Evolutionary conservation across 1,140 invertebrate species (phyloP), one percentile per base, ranked within the genome.

Genomic region (Heliconius hewitsoni): DNA sequence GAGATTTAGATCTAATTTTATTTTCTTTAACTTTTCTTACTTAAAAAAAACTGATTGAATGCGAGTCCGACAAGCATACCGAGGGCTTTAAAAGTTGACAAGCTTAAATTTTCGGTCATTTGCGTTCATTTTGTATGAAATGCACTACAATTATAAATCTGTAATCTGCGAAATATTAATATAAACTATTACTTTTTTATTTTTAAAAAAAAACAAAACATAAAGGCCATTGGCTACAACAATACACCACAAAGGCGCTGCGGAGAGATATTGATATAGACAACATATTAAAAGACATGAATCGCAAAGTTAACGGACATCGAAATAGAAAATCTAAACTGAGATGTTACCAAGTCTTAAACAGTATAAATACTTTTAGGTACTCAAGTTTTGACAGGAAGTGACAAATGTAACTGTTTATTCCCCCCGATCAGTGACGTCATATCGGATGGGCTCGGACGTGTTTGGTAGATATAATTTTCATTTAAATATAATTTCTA

Each of bases 331-430:
- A 34, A 34, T 34, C 30, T 34, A 34, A 34, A 13, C 57, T 66
- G 6, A n/a, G 55, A 57, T n/a, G 6, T 57, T n/a, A 57, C n/a
- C 23, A 60, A 11, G n/a, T 18, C 71, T 13, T 30, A 78, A 23
- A 78, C 37, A 70, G 72, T 16, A 74, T 52, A 66, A 34, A 78
- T 70, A 23, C 19, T 66, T 78, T 78, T 78, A 66, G 30, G 52
- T 66, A 55, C 18, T n/a, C 57, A 66, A 19, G 42, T n/a, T 37
- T 50, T 27, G 77, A 78, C 73, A 70, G 77, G 71, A 78, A 74
- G 77, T 66, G 71, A 70, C 77, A 74, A 74, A 72, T 78, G 34
- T 73, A 82, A 79, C 81, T 78, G 81, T 82, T 75, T 77, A 82
- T 80, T 82, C 78, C 81, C 81, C 76, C 72, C 42, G 46, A 71